A percentile compares a stretch with the other conserved stretches of the same genome.
Evolutionary conservation across 2,113 vertebrate species (phyloP).

Genomic region (Myrmecobius fasciatus): DNA sequence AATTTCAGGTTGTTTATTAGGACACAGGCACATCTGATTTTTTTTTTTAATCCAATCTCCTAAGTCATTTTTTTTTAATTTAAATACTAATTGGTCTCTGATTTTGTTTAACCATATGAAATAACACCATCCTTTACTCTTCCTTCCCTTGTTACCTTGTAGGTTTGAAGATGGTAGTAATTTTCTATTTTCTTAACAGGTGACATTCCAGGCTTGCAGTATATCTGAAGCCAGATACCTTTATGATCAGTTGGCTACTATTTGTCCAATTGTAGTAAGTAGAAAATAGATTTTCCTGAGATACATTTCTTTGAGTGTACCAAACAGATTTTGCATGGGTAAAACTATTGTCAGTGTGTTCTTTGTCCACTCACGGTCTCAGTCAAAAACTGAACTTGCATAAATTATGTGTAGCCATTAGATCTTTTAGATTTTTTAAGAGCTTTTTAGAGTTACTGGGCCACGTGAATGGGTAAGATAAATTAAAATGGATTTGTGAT

Average conservation of each 20-base stretch:
- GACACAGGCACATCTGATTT: not conserved
- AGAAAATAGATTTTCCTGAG: constrained; percentile 43
- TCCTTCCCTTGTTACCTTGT: not conserved
- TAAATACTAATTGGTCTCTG: not conserved
- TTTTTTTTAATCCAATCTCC: constrained; percentile 28
- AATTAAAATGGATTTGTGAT: not conserved
- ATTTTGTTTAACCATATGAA: not conserved
- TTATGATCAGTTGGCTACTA: constrained; percentile 97
- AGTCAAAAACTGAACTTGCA: constrained; percentile 18
- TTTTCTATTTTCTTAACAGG: constrained; percentile 83
- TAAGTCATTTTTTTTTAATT: constrained; percentile 18
- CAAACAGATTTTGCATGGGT: constrained; percentile 22
- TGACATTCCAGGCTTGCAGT: constrained; percentile 99
- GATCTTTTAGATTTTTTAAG: too few species aligned
- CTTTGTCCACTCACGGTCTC: constrained; percentile 18
- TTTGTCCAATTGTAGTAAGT: constrained; percentile 98
- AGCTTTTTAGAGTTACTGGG: not conserved
- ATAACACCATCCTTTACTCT: not conserved
- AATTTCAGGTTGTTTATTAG: not conserved
- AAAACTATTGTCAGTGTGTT: constrained; percentile 8
- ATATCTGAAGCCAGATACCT: constrained; percentile 97
- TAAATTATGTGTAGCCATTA: not conserved
- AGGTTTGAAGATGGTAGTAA: not conserved
- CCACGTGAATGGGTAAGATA: not conserved
- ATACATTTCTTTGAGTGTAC: not conserved